phyloP scores from a whole-genome alignment of 2,113 vertebrate species.

The Sinocyclocheilus grahami region DNA sequence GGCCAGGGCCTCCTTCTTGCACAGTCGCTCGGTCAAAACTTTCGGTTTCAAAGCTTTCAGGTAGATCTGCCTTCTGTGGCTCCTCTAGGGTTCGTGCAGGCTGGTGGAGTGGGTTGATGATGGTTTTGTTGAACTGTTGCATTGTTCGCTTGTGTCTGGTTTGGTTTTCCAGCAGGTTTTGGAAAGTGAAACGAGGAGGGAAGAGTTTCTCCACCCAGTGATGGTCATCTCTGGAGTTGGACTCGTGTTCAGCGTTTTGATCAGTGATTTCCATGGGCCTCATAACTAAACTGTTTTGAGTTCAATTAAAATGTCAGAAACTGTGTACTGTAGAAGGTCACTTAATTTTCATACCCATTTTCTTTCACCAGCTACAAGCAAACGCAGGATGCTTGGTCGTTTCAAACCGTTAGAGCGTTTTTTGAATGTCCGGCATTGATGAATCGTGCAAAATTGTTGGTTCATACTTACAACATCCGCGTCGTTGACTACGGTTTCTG shows the following conservation, averaged over 20 bases:
- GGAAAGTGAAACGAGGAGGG: conserved; percentile 60
- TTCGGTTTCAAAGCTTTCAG: conserved; percentile 27
- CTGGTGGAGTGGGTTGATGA: neutral
- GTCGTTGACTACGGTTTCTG: neutral
- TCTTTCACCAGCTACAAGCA: conserved; percentile 4
- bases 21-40: conserved; percentile 31
- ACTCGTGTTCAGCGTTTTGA: neutral
- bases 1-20: conserved; percentile 56
- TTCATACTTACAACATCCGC: neutral
- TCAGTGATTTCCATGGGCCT: conserved; percentile 2
- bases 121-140: conserved; percentile 43
- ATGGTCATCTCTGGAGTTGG: conserved; percentile 10
- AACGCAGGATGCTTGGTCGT: neutral
- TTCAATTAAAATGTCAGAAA: neutral
- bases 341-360: neutral
- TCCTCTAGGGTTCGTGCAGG: conserved; percentile 29
- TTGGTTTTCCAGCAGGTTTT: conserved; percentile 55
- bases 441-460: neutral
- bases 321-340: neutral
- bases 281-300: neutral
- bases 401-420: neutral
- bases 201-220: conserved; percentile 66
- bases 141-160: neutral
- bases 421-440: neutral
- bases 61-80: conserved; percentile 54